Percentiles rank a stretch among this genome's conserved stretches.
Conservation (phyloP, 2,888 invertebrate genomes). For the Lydus trimaculatus region DNA sequence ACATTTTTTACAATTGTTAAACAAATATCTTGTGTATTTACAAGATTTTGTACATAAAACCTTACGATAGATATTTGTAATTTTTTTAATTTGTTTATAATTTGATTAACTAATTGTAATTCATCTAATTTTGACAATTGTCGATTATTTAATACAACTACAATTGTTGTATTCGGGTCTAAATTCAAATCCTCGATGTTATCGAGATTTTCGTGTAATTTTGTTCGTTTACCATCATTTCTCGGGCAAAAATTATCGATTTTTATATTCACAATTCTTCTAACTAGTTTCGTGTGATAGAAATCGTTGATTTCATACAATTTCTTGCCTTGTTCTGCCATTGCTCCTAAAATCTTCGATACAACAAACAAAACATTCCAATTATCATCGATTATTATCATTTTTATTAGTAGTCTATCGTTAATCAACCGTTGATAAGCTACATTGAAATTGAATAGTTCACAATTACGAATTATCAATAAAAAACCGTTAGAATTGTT, state of each 20-base stretch:
- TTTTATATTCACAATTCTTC: conserved; percentile 63
- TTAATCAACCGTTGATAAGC: conserved; percentile 77
- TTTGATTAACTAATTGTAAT: conserved; percentile 64
- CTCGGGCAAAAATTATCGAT: conserved; percentile 17
- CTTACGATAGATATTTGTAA: conserved; percentile 37
- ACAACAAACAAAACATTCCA: conserved; percentile 64
- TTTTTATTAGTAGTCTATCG: conserved; percentile 64
- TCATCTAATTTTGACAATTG: neutral
- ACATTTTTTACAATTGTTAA: conserved; percentile 71
- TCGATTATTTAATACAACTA: neutral
- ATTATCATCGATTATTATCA: conserved; percentile 74
- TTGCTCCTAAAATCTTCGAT: conserved; percentile 75
- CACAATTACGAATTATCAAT: conserved; percentile 77
- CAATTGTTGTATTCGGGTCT: neutral
- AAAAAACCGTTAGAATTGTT: conserved; percentile 69
- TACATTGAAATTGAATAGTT: conserved; percentile 81
- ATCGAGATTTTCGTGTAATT: conserved; percentile 68
- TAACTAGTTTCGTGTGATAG: conserved; percentile 57
- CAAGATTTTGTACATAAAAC: conserved; percentile 42
- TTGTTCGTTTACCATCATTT: neutral
- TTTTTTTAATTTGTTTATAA: conserved; percentile 47
- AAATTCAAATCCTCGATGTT: conserved; percentile 69
- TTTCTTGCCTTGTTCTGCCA: conserved; percentile 69
- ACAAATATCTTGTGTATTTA: conserved; percentile 28
- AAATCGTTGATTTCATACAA: conserved; percentile 66